phyloP scores from a whole-genome alignment of 2,888 invertebrate genomes.

The Petrolisthes cinctipes region DNA sequence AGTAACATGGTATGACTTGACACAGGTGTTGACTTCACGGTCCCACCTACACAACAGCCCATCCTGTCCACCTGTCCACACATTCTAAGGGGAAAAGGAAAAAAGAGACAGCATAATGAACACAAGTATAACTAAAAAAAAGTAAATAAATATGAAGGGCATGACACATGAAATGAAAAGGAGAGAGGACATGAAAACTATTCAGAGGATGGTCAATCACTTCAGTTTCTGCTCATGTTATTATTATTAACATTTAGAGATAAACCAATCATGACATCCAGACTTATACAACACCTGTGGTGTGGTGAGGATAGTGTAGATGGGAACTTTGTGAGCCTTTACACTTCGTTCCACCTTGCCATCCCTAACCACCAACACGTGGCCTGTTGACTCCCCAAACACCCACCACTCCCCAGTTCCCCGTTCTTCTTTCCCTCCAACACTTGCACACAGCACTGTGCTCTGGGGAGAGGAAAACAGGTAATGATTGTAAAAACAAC shows the following conservation, averaged over 20 bases:
- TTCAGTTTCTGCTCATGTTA: neutral
- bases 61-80: slow-evolving; percentile 72
- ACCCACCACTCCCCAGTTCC: slow-evolving; percentile 44
- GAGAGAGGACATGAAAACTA: too few relatives aligned
- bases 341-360: slow-evolving; percentile 69
- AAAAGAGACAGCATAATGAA: neutral
- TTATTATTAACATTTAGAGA: neutral
- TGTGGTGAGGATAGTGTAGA: slow-evolving; percentile 70
- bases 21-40: slow-evolving; percentile 69
- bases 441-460: slow-evolving; percentile 68
- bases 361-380: slow-evolving; percentile 70
- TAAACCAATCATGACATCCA: neutral
- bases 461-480: slow-evolving; percentile 66
- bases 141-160: neutral
- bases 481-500: slow-evolving; percentile 2
- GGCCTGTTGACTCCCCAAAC: slow-evolving; percentile 70
- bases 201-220: too few relatives aligned
- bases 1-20: slow-evolving; percentile 70
- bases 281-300: slow-evolving; percentile 68
- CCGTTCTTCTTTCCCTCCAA: slow-evolving; percentile 20
- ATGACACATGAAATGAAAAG: neutral
- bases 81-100: slow-evolving; percentile 67
- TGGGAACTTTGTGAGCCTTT: slow-evolving; percentile 71
- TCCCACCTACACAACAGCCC: slow-evolving; percentile 71
- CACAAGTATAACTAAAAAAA: neutral